phyloP scores from a whole-genome alignment of 2,797 vertebrate genomes.

The Molossus molossus region DNA sequence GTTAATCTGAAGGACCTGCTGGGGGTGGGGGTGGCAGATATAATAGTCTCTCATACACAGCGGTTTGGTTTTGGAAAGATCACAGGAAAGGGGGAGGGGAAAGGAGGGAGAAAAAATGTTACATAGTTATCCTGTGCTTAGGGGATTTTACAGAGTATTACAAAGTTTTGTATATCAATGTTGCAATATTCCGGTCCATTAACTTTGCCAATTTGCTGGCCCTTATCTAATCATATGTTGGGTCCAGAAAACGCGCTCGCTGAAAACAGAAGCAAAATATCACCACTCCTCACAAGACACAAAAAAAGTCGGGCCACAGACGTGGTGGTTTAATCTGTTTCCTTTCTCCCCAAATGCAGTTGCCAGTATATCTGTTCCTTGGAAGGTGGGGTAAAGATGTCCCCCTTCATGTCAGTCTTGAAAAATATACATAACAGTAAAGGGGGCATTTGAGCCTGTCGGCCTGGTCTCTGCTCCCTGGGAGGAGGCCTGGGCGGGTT shows the following conservation, averaged over 20 bases:
- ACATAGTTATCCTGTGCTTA: not conserved
- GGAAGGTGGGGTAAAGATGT: not conserved
- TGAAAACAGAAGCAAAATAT: not conserved
- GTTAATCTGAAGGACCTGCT: not conserved
- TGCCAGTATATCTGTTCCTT: not conserved
- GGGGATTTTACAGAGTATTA: not conserved
- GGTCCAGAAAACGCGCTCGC: not conserved
- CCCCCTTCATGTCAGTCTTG: not conserved
- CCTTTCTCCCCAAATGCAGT: not conserved
- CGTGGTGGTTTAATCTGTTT: not conserved
- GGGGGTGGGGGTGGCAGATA: not conserved
- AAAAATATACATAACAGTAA: not conserved
- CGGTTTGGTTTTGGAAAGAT: not conserved
- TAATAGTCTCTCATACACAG: not conserved
- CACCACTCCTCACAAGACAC: not conserved
- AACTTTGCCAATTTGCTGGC: not conserved
- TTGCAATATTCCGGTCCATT: not conserved
- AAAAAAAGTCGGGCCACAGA: not conserved
- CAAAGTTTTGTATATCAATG: not conserved
- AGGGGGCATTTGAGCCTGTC: not conserved
- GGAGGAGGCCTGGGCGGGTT: too few relatives aligned
- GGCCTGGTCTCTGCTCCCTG: not conserved
- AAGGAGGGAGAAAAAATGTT: not conserved
- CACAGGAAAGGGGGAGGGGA: not conserved
- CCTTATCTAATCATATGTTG: not conserved